phyloP scores from a whole-genome alignment of 2,113 vertebrate genomes.

The Lota lota region DNA sequence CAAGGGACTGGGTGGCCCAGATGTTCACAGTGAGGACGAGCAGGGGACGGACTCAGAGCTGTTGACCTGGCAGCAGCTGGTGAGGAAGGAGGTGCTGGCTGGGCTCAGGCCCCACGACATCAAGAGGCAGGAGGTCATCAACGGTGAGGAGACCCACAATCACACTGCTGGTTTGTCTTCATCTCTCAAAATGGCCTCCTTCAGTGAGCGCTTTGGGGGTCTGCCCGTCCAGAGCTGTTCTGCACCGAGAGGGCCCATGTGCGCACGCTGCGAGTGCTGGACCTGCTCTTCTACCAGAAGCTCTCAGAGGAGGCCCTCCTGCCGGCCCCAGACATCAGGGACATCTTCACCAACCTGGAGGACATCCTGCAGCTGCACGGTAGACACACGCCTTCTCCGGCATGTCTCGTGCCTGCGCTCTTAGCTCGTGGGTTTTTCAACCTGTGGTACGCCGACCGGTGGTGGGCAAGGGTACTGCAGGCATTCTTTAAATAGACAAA shows the following conservation, averaged over 20 bases:
- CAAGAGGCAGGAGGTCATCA: constrained; percentile 96
- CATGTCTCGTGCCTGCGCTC: no score
- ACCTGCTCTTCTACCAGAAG: constrained; percentile 92
- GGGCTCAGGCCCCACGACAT: constrained; percentile 91
- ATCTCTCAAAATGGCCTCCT: background rate
- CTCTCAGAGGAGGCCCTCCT: constrained; percentile 87
- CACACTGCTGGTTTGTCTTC: background rate
- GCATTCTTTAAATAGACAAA: no score
- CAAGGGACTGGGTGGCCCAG: constrained; percentile 78
- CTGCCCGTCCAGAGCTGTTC: constrained; percentile 81
- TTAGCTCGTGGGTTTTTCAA: no score
- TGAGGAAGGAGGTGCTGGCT: constrained; percentile 85
- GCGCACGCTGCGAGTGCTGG: constrained; percentile 88
- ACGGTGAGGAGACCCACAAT: constrained; percentile 75
- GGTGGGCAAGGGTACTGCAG: no score
- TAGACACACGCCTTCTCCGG: no score
- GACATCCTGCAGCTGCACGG: constrained; percentile 92
- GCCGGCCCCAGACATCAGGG: constrained; percentile 82
- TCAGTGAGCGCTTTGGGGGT: background rate
- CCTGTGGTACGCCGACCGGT: no score
- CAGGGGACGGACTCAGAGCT: constrained; percentile 87
- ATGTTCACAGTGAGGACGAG: constrained; percentile 93
- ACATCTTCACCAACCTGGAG: constrained; percentile 94
- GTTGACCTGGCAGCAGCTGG: constrained; percentile 94
- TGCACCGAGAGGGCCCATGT: constrained; percentile 94